phyloP scores from a whole-genome alignment of 2,888 invertebrate species.

The Agonopterix heracliana region DNA sequence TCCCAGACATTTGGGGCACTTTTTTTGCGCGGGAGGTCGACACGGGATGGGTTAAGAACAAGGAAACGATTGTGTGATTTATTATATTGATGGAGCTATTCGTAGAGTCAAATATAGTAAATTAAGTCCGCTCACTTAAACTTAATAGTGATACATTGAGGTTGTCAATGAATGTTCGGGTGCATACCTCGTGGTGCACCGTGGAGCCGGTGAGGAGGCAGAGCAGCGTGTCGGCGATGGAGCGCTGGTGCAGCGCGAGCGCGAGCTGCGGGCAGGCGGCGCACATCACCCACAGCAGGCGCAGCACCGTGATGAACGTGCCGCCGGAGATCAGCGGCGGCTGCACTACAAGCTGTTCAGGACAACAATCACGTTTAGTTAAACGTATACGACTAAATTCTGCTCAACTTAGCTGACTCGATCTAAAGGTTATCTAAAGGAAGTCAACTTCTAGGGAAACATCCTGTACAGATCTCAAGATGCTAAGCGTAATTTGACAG shows the following conservation, averaged over 20 bases:
- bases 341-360: constrained; percentile 86
- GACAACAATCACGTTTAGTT: neutral
- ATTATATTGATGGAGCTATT: no score
- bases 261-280: constrained; percentile 96
- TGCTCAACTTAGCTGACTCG: no score
- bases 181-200: constrained; percentile 66
- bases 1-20: no score
- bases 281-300: constrained; percentile 98
- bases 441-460: no score
- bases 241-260: constrained; percentile 92
- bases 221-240: constrained; percentile 96
- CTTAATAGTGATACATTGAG: no score
- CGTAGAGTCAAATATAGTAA: no score
- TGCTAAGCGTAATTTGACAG: no score
- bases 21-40: no score
- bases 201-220: constrained; percentile 95
- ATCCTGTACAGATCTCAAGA: no score
- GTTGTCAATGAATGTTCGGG: neutral
- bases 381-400: neutral
- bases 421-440: no score
- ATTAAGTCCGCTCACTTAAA: constrained; percentile 35
- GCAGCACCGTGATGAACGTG: constrained; percentile 96
- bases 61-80: no score
- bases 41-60: no score
- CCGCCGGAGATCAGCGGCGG: constrained; percentile 96